A percentile compares a stretch with the other conserved stretches of the same genome.
Evolutionary conservation across 2,113 vertebrate genomes (phyloP).

Genomic region (Chaetorhynchus papuensis): DNA sequence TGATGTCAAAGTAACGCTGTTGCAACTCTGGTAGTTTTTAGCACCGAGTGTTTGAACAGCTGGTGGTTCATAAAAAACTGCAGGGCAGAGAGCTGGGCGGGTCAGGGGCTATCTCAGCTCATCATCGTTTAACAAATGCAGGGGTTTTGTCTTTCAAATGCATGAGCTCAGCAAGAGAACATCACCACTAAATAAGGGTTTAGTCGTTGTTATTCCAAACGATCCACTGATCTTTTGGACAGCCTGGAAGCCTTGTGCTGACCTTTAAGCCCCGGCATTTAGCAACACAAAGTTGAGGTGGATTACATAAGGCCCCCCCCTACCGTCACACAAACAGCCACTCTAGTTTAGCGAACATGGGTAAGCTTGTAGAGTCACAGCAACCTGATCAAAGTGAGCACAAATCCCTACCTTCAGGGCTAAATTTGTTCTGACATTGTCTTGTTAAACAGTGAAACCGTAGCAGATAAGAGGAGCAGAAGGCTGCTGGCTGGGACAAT

Average conservation of each 20-base stretch:
- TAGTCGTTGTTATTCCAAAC: not conserved
- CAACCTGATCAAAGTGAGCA: slow-evolving; percentile 13
- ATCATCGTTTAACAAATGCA: not conserved
- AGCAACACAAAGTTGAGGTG: not conserved
- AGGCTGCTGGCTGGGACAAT: slow-evolving; percentile 8
- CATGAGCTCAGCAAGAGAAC: not conserved
- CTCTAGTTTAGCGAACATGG: not conserved
- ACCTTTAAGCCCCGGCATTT: slow-evolving; percentile 3
- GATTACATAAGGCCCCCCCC: not conserved
- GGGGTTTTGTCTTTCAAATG: not conserved
- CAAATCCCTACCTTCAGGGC: slow-evolving; percentile 42
- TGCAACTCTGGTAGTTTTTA: not conserved
- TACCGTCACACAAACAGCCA: not conserved
- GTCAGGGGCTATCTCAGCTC: not conserved
- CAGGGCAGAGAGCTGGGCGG: not conserved
- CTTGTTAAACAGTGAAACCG: slow-evolving; percentile 40
- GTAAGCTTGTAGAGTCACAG: slow-evolving; percentile 45
- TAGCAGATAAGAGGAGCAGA: slow-evolving; percentile 43
- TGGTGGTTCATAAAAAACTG: not conserved
- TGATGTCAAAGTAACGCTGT: not conserved
- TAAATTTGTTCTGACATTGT: slow-evolving; percentile 46
- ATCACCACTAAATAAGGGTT: not conserved
- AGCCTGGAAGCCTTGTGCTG: not conserved
- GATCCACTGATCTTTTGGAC: not conserved
- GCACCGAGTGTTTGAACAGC: not conserved